Evolutionary conservation across 2,797 vertebrate species (phyloP), one percentile per base, ranked within the genome.

Genomic region (Rhynchonycteris naso): DNA sequence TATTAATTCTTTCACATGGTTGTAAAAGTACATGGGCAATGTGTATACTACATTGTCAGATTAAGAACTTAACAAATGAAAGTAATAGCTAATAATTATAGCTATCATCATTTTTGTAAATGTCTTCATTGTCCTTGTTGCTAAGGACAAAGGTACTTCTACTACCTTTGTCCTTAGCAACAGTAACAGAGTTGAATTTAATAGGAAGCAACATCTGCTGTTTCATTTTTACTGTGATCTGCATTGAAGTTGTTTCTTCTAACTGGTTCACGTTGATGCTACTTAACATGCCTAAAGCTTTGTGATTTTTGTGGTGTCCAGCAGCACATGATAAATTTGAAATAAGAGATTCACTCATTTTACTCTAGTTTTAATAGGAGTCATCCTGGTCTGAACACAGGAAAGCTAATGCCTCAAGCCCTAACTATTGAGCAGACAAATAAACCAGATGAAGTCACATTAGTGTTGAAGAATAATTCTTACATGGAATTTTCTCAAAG

Each of bases 381-480:
- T 90, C 56, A 71, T 30, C 50, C 7, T 87, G 95, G 74, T 96
- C 68, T 75, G 92, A 93, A 85, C 76, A 96, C 16, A 88, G 94
- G 68, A 94, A 96, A 71, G 75, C 58, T 86, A 97, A 84, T 92
- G 87, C 88, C 95, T 98, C 89, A 95, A 93, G 96, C 21, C 92
- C 38, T 74, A 81, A 84, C 43, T 86, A 71, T 61, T 65, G 52
- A 84, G 83, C 50, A 97, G 69, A 96, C 95, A 95, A 97, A 97
- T 96, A 92, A 94, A 58, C 33, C 11, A 91, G 69, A 86, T 95
- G 89, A 91, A 96, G 65, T 13, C 43, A 92, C 35, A 79, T 80
- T 96, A 82, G 50, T 83, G 47, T 87, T 97, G 85, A 97, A 97
- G 93, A 97, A 94, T 96, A 96, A 98, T 97, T 97, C 98, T 98